Conservation (phyloP, 2,797 vertebrate genomes). For the Argya squamiceps region DNA sequence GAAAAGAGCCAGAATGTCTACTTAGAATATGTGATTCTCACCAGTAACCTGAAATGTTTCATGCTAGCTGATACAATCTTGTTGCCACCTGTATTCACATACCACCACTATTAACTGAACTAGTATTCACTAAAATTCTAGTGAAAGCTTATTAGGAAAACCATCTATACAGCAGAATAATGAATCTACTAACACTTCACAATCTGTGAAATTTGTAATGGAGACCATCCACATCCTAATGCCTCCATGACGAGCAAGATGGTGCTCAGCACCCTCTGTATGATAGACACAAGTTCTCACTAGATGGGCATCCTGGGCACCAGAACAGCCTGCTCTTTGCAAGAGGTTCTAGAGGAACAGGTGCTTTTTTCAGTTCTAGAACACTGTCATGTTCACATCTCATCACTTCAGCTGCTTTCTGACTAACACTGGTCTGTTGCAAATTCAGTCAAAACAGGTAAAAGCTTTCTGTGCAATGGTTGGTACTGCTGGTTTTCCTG, state of each 20-base stretch:
- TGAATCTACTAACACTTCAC: not conserved
- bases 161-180: not conserved
- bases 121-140: not conserved
- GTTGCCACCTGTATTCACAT: not conserved
- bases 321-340: not conserved
- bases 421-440: not conserved
- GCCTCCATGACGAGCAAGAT: not conserved
- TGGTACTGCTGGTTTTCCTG: not conserved
- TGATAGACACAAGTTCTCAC: not conserved
- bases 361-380: not conserved
- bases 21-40: not conserved
- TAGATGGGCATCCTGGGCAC: not conserved
- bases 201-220: not conserved
- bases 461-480: not conserved
- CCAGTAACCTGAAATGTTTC: not conserved
- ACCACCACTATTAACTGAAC: not conserved
- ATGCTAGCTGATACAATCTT: not conserved
- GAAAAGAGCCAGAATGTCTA: not conserved
- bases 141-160: not conserved
- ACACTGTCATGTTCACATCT: not conserved
- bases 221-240: not conserved
- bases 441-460: not conserved
- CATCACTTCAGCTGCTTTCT: not conserved
- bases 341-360: not conserved
- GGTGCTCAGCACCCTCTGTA: not conserved